Conservation (phyloP, 92 coral and sea anemone species). For the Zoanthus solanderi region DNA sequence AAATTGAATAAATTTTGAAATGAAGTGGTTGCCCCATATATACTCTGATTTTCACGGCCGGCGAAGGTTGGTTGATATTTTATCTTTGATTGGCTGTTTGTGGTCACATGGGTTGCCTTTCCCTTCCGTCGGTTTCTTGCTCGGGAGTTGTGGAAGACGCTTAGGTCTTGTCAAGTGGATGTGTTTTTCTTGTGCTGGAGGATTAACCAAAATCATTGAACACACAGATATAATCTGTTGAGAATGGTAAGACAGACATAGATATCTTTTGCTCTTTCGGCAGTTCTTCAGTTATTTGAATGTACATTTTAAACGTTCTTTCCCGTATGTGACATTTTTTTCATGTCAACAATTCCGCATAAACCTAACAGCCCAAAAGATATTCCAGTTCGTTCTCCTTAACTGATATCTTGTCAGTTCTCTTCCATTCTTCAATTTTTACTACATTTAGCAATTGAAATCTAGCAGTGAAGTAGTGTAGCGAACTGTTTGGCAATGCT, state of each 20-base stretch:
- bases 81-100: constrained; percentile 75
- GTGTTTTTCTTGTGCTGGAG: constrained; percentile 62
- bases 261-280: constrained; percentile 31
- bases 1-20: constrained; percentile 33
- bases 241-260: constrained; percentile 45
- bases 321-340: constrained; percentile 60
- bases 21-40: constrained; percentile 5
- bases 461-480: constrained; percentile 23
- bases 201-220: constrained; percentile 48
- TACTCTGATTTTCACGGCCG: constrained; percentile 51
- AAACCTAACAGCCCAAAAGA: constrained; percentile 31
- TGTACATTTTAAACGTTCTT: constrained; percentile 43
- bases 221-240: not conserved
- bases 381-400: constrained; percentile 40
- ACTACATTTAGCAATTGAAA: constrained; percentile 26
- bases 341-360: constrained; percentile 61
- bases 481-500: constrained; percentile 17
- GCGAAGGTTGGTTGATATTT: constrained; percentile 49
- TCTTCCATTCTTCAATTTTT: not conserved
- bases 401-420: constrained; percentile 27
- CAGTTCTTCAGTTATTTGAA: constrained; percentile 27
- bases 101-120: constrained; percentile 82
- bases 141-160: constrained; percentile 71
- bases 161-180: constrained; percentile 69
- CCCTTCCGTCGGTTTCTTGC: constrained; percentile 90